Evolutionary conservation across 2,113 vertebrate species (phyloP), one percentile per base, ranked within the genome.

Genomic region (Plotosus lineatus): DNA sequence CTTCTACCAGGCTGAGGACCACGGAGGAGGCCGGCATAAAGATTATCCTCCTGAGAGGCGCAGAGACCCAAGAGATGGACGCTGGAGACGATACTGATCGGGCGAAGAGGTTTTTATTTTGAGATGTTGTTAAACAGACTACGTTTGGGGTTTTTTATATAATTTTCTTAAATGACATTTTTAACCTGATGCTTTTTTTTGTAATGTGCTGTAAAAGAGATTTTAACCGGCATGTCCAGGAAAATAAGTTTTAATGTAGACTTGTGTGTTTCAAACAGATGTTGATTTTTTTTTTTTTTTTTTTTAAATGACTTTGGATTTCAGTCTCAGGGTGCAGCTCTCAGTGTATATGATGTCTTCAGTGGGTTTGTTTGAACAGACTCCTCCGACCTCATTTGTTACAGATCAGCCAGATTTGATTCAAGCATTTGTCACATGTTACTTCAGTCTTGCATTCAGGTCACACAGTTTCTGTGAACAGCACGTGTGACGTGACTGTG

Each of bases 71-170:
- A 61, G 76, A 71, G 84, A 85, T 28, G 86, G 89, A 48, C 92
- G 89, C 56, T 95, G 95, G 95, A 93, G 90, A 55, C 90, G 88
- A 56, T 93, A 92, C 85, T 93, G n/a, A 73, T 51, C 17, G 9
- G 3, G 42, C 8, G 6, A 17, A 21, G 17, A 72, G 26, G 17
- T 50, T 33, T n/a, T 51, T 12, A 2, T 10, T 51, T 51, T 51
- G 4, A 71, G 28, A 48, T 19, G 28, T 65, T 60, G 33, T 72
- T 38, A 42, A 51, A 31, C 8, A 42, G 69, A 53, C 71, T 75
- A 78, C 76, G 17, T 65, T 81, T 42, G 36, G 33, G n/a, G n/a
- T n/a, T 44, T 74, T 79, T 80, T 83, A 72, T 48, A 58, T 77
- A 55, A 19, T 66, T 79, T 80, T 55, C 26, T 31, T n/a, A 74